Conservation (phyloP, 2,113 vertebrate genomes). For the Lamprologus ornatipinnis region DNA sequence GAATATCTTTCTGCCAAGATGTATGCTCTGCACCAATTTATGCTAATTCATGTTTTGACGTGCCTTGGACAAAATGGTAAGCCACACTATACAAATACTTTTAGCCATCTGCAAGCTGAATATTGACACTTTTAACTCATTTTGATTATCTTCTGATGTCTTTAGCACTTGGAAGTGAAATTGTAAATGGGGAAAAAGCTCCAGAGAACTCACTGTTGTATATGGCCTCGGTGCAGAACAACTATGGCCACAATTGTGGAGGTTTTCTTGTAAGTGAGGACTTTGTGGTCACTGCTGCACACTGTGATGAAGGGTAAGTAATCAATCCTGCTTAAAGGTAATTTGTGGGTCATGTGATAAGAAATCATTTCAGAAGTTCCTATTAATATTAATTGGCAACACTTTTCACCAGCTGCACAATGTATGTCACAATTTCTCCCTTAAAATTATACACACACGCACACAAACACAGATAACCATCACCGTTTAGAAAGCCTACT, state of each 20-base stretch:
- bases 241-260: fast-evolving
- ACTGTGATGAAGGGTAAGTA: neutral
- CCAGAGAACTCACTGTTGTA: neutral
- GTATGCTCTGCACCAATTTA: neutral
- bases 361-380: fast-evolving
- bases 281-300: neutral
- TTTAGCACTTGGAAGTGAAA: neutral
- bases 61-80: neutral
- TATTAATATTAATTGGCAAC: neutral
- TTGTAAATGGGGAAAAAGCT: neutral
- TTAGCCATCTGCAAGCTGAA: neutral
- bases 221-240: neutral
- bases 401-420: neutral
- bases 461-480: neutral
- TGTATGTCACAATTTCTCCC: neutral
- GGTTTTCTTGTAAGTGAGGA: neutral
- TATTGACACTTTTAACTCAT: neutral
- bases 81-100: neutral
- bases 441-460: neutral
- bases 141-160: neutral
- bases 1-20: neutral
- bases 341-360: neutral
- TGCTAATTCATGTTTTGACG: neutral
- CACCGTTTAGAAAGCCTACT: neutral
- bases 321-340: neutral